Percentiles rank a stretch among this genome's conserved stretches.
Conservation (phyloP, 2,797 vertebrate genomes). For the Jordanella pulchra region DNA sequence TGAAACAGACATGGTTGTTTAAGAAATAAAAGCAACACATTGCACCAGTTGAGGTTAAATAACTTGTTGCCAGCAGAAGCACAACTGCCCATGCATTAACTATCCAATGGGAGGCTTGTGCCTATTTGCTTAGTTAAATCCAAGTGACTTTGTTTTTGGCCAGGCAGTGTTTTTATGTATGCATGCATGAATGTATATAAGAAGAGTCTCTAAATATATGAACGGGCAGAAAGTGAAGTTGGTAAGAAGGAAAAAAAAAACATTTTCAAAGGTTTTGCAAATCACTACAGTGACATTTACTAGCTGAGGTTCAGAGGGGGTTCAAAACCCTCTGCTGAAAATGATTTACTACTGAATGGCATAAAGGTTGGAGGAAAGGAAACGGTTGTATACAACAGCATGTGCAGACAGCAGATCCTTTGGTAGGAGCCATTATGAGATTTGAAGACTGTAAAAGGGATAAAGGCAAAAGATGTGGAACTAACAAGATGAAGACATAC, state of each 20-base stretch:
- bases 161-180: no score
- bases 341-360: constrained; percentile 34
- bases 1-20: no score
- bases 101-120: no score
- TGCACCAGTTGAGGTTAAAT: no score
- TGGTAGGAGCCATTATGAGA: constrained; percentile 45
- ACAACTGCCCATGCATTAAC: no score
- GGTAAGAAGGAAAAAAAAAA: constrained; percentile 39
- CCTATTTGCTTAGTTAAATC: no score
- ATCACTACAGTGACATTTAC: constrained; percentile 50
- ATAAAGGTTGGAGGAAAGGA: constrained; percentile 37
- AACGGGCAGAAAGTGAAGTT: constrained; percentile 53
- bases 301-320: constrained; percentile 28
- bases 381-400: constrained; percentile 36
- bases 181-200: constrained; percentile 2
- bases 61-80: no score
- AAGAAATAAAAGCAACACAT: no score
- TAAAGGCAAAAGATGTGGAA: constrained; percentile 64
- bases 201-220: constrained; percentile 11
- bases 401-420: constrained; percentile 38
- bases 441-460: constrained; percentile 53
- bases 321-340: constrained; percentile 55
- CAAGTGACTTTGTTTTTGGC: no score
- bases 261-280: constrained; percentile 64
- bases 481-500: constrained; percentile 63